These are phyloP conservation scores for Graptemys geographica DNA, from an alignment of 2,797 vertebrate species.

Conservation along the genomic window DNA sequence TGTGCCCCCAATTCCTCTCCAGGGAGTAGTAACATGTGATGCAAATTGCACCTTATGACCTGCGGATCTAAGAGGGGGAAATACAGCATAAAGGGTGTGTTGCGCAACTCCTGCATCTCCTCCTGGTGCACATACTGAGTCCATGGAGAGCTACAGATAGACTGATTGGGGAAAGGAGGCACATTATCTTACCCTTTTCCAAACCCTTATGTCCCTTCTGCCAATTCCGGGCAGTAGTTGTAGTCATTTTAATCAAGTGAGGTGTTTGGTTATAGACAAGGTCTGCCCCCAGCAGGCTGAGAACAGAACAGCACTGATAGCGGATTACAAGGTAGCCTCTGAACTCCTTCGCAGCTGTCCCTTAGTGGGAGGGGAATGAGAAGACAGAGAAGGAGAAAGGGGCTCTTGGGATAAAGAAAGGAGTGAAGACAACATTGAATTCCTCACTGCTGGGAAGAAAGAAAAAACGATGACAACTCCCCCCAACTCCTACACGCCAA, in stretches of 20 bases:
- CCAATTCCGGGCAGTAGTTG: neutral
- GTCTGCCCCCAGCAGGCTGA: neutral
- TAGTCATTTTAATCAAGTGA: neutral
- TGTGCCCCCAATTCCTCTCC: too few species aligned
- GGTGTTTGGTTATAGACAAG: neutral
- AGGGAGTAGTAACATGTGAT: neutral
- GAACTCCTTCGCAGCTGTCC: too few species aligned
- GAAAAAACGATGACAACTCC: neutral
- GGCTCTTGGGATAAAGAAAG: neutral
- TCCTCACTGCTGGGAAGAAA: neutral
- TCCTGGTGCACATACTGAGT: neutral
- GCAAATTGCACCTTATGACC: neutral
- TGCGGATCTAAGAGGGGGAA: neutral
- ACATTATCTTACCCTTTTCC: neutral
- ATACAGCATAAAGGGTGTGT: neutral
- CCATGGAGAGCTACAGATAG: neutral
- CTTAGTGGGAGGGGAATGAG: neutral
- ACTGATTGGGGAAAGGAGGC: neutral
- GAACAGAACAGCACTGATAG: neutral
- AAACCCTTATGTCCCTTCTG: neutral
- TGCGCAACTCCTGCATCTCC: neutral
- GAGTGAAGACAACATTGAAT: neutral
- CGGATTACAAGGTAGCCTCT: neutral
- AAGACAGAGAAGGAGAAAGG: neutral
- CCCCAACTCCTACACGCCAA: neutral